A percentile compares a stretch with the other conserved stretches of the same genome.
These are phyloP conservation scores for Mesorhabditis sp. DNA, from an alignment of 2,888 invertebrate genomes.

Conservation along the genomic window DNA sequence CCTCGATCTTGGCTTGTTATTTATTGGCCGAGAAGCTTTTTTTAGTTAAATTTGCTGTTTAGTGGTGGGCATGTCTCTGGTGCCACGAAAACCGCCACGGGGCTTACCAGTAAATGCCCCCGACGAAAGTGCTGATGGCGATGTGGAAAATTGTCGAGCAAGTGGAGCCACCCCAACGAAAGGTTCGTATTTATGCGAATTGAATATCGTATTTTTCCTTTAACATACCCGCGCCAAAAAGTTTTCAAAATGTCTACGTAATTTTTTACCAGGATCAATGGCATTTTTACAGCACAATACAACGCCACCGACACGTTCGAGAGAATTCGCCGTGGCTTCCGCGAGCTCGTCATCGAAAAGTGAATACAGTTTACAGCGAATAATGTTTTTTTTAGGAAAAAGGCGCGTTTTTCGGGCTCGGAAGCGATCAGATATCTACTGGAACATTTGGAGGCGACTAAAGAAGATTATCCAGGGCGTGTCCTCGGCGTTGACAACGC, in stretches of 20 bases:
- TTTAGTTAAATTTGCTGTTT: background rate
- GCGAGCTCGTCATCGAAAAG: background rate
- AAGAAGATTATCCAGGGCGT: background rate
- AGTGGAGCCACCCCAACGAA: too few relatives aligned
- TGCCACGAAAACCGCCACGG: constrained; percentile 5
- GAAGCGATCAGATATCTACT: background rate
- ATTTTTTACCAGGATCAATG: too few relatives aligned
- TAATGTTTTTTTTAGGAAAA: background rate
- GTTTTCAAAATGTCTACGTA: too few relatives aligned
- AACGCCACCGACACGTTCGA: background rate
- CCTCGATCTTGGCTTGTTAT: too few relatives aligned
- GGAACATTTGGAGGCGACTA: background rate
- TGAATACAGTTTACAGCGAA: background rate
- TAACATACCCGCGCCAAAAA: too few relatives aligned
- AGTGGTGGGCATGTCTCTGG: background rate
- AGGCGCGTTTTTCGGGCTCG: background rate
- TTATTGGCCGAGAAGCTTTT: too few relatives aligned
- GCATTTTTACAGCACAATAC: background rate
- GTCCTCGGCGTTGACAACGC: background rate
- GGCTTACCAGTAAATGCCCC: background rate
- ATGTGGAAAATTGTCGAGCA: too few relatives aligned
- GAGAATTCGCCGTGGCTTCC: background rate
- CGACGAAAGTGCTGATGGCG: too few relatives aligned
- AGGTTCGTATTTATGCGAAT: too few relatives aligned
- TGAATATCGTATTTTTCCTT: too few relatives aligned